Evolutionary conservation across 30 jellyfish, hydroid and myxozoan species (phyloP).

Genomic region (Cassiopea andromeda): DNA sequence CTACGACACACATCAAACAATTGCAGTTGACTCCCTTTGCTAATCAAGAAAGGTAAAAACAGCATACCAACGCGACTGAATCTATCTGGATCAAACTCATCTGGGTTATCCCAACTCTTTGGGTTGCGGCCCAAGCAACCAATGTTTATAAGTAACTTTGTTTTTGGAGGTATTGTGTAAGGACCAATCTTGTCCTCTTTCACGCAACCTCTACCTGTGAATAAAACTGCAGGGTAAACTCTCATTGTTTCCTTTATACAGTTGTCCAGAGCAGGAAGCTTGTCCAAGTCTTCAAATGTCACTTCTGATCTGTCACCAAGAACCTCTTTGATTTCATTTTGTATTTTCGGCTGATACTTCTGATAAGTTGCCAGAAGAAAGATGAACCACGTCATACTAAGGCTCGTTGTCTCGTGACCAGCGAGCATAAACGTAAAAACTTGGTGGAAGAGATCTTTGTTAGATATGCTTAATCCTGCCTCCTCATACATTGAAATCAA

Average conservation of each 20-base stretch:
- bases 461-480: constrained; percentile 43
- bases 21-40: too few relatives aligned
- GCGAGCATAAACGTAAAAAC: constrained; percentile 11
- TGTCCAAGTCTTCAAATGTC: constrained; percentile 7
- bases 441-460: background rate
- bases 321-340: constrained; percentile 6
- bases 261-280: constrained; percentile 20
- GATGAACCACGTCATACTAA: constrained; percentile 1
- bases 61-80: too few relatives aligned
- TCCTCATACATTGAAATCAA: constrained; percentile 46
- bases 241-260: constrained; percentile 60
- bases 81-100: constrained; percentile 27
- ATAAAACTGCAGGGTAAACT: constrained; percentile 27
- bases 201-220: background rate
- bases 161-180: constrained; percentile 24
- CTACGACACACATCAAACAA: too few relatives aligned
- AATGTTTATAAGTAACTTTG: background rate
- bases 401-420: constrained; percentile 30
- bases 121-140: constrained; percentile 33
- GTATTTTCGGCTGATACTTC: background rate
- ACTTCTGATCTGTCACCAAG: constrained; percentile 18
- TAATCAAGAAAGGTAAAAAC: too few relatives aligned
- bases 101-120: constrained; percentile 37
- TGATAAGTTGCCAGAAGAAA: constrained; percentile 11
- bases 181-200: constrained; percentile 43